Percentiles rank a stretch among this genome's conserved stretches.
These are phyloP conservation scores for Reticulitermes lucifugus DNA, from an alignment of 2,888 invertebrate species.

Conservation along the genomic window DNA sequence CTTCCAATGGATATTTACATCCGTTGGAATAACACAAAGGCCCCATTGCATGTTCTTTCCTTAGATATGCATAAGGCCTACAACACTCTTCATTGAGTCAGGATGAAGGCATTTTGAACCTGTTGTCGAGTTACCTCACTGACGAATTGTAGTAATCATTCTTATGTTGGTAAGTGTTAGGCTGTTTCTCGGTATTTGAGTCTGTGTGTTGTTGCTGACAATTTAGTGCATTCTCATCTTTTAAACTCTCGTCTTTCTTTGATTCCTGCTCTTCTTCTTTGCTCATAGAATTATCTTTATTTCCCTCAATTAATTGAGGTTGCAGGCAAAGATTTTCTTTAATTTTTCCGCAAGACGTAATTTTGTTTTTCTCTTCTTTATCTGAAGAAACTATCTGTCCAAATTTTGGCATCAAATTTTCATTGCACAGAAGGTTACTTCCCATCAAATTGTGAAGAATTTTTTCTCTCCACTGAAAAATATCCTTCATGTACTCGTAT, in stretches of 20 bases:
- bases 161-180: neutral
- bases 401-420: neutral
- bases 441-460: neutral
- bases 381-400: neutral
- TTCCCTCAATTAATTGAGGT: too few relatives aligned
- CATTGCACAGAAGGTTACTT: neutral
- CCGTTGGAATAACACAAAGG: neutral
- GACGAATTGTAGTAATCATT: constrained; percentile 12
- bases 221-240: neutral
- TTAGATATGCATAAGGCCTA: neutral
- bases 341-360: too few relatives aligned
- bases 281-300: too few relatives aligned
- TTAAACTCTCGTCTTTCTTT: neutral
- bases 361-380: neutral
- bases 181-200: neutral
- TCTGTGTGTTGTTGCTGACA: neutral
- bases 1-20: neutral
- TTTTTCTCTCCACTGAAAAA: constrained; percentile 3
- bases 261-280: neutral
- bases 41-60: neutral
- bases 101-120: neutral
- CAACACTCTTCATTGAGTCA: constrained; percentile 11
- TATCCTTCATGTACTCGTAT: neutral
- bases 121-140: neutral
- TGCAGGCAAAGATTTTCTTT: too few relatives aligned